Evolutionary conservation across 2,113 vertebrate species (phyloP), one percentile per base, ranked within the genome.

Genomic region (Neolamprologus variostigma): DNA sequence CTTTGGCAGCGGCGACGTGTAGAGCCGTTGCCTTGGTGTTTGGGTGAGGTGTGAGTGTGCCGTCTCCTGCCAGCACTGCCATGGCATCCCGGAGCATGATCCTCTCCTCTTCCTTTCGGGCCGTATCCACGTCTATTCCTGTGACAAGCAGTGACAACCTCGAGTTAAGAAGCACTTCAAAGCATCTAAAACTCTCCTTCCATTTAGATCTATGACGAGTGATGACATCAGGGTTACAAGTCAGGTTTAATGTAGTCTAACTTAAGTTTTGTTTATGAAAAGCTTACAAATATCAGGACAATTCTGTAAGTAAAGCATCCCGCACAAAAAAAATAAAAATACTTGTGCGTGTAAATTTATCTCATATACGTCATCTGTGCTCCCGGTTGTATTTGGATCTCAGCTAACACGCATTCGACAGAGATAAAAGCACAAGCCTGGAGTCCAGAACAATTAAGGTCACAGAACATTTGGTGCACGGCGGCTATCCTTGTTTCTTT

Each of bases 11-110:
- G 0, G 97, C 95, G 3, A 97, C 96, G 6, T 97, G 97, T 73
- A 97, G 94, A n/a, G 96, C 96, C 1, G 96, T 97, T 2, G 97
- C 96, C 61, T 96, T 96, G 50, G 96, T 97, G 94, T 97, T 97
- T 4, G 93, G 95, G 91, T 97, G 97, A 66, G 96, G 95, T 16
- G 87, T 93, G 80, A 97, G 91, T 33, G 90, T 89, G 21, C 94
- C 96, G 2, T 93, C 76, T 71, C 95, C 96, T 45, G 93, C 95
- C 91, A 95, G 81, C 85, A 96, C 87, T 1, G 95, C 93, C 90
- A 45, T 94, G 89, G 96, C 96, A 7, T 97, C 97, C 91, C 94
- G 94, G 6, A 96, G 94, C 97, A 97, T 97, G 87, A 97, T 84
- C 86, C 95, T 93, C 94, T 97, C 96, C 87, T 97, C 96, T 80